Evolutionary conservation across 2,113 vertebrate species (phyloP).

Genomic region (Oostethus manadensis): DNA sequence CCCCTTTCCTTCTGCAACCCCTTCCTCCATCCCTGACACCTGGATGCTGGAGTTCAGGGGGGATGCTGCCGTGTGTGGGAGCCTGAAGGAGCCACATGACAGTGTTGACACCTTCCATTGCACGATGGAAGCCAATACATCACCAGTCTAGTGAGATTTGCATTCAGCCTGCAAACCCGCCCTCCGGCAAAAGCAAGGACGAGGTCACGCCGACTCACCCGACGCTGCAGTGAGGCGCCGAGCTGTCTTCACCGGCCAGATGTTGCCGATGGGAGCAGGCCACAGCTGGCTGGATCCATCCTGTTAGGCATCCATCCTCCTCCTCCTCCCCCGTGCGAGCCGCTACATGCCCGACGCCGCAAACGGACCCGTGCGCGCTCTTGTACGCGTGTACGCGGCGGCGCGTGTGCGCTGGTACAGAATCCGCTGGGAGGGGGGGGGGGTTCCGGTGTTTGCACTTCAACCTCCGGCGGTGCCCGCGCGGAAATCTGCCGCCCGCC

Average conservation of each 20-base stretch:
- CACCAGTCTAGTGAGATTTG: too few relatives aligned
- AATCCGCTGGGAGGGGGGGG: too few relatives aligned
- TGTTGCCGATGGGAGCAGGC: slow-evolving; percentile 61
- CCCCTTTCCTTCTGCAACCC: slow-evolving; percentile 47
- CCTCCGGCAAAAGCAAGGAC: slow-evolving; percentile 41
- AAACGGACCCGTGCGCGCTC: slow-evolving; percentile 29
- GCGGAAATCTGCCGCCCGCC: slow-evolving; percentile 30
- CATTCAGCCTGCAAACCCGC: background rate
- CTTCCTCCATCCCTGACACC: slow-evolving; percentile 54
- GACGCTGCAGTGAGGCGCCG: slow-evolving; percentile 1
- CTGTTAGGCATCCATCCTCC: slow-evolving; percentile 56
- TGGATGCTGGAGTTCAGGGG: slow-evolving; percentile 23
- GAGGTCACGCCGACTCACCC: slow-evolving; percentile 47
- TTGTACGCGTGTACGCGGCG: background rate
- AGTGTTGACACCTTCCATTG: slow-evolving; percentile 7
- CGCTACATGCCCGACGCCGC: slow-evolving; percentile 47
- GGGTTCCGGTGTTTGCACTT: slow-evolving; percentile 3
- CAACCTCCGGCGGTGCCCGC: slow-evolving; percentile 30
- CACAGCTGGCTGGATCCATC: slow-evolving; percentile 62
- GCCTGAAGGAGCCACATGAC: slow-evolving; percentile 45
- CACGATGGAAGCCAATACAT: background rate
- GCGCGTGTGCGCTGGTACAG: background rate
- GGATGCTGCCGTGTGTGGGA: slow-evolving; percentile 46
- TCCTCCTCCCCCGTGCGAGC: slow-evolving; percentile 33
- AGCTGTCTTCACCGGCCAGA: slow-evolving; percentile 53